Evolutionary conservation across 2,113 vertebrate species (phyloP), one percentile per base, ranked within the genome.

Genomic region (Tautogolabrus adspersus): DNA sequence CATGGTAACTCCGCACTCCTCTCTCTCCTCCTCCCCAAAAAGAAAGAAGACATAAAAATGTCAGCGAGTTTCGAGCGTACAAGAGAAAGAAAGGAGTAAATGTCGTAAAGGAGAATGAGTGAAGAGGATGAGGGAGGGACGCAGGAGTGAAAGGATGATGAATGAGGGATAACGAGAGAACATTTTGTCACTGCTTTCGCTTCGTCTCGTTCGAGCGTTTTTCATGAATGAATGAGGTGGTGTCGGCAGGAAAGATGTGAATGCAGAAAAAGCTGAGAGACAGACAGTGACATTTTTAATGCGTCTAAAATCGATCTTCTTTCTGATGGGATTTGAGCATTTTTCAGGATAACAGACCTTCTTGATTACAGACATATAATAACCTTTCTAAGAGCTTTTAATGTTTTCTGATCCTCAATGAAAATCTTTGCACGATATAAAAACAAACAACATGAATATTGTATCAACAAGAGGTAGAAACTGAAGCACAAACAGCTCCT

Each of bases 1-100:
- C 88, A 90, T 93, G 90, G 92, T 71, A 91, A 90, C 90, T 67
- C 55, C 13, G 69, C 56, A 51, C 85, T 89, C 79, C 86, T 80
- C 82, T 79, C 59, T 72, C 64, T 63, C 37, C 54, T 44, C 59
- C 68, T 60, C 55, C 54, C 40, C 11, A 37, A 30, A 26, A 16
- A n/a, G 21, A 11, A 15, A 30, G 8, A 46, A 52, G 2, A 0
- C 19, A 60, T 46, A 23, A 26, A 73, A 52, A 42, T 12, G 23
- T 38, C 6, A 49, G 38, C 4, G 16, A 63, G 49, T 16, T 34
- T 34, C 6, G 30, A 34, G 30, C 30, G n/a, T 42, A 51, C 66
- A 22, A 15, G 23, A 75, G 57, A 22, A 66, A 21, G 13, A 61
- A 67, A 46, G 6, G 21, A 10, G 10, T 44, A 42, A 21, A 62